These are phyloP conservation scores for Diarsia mendica DNA, from an alignment of 2,888 invertebrate species.

Conservation along the genomic window DNA sequence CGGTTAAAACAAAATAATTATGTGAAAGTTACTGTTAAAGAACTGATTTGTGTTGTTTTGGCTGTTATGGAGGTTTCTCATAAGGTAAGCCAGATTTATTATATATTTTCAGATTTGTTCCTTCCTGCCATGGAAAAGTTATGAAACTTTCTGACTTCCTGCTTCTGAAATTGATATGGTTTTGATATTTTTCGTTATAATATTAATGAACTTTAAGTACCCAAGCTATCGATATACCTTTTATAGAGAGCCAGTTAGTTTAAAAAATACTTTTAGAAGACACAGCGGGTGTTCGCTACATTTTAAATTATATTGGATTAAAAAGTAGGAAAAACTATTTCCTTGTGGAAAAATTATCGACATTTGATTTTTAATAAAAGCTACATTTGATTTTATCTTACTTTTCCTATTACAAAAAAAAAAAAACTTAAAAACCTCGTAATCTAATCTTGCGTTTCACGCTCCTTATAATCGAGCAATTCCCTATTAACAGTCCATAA, in stretches of 20 bases:
- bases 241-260: not conserved
- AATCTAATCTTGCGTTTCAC: not conserved
- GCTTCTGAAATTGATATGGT: slow-evolving; percentile 19
- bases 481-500: slow-evolving; percentile 12
- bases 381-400: not conserved
- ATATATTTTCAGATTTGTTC: not conserved
- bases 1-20: slow-evolving; percentile 34
- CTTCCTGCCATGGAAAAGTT: slow-evolving; percentile 42
- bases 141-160: slow-evolving; percentile 58
- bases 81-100: slow-evolving; percentile 67
- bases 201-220: not conserved
- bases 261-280: not conserved
- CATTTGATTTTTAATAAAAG: not conserved
- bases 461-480: slow-evolving; percentile 3
- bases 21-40: slow-evolving; percentile 59
- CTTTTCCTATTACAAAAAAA: not conserved
- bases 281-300: not conserved
- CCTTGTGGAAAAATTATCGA: not conserved
- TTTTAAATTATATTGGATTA: not conserved
- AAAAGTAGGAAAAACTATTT: not conserved
- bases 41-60: slow-evolving; percentile 49
- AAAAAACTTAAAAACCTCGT: not conserved
- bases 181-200: not conserved
- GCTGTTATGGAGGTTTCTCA: slow-evolving; percentile 62
- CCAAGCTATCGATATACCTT: no score